These are phyloP conservation scores for Daboia siamensis DNA, from an alignment of 2,113 vertebrate genomes.

Conservation along the genomic window DNA sequence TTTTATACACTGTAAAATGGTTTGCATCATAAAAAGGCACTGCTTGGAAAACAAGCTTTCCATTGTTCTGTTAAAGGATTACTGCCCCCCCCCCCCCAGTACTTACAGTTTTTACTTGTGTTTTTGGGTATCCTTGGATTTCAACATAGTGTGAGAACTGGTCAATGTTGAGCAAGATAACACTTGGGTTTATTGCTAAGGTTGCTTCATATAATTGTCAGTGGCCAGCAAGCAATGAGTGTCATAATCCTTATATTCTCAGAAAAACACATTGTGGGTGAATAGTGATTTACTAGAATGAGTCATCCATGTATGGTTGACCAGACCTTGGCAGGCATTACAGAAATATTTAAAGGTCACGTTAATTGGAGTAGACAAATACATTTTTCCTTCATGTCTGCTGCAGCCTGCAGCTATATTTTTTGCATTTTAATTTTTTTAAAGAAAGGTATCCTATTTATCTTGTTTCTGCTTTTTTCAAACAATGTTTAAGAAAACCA, in stretches of 20 bases:
- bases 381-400: conserved; percentile 27
- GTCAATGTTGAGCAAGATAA: conserved; percentile 70
- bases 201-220: conserved; percentile 72
- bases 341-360: conserved; percentile 40
- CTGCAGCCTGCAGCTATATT: not conserved
- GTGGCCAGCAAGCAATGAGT: conserved; percentile 62
- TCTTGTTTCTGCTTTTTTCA: not conserved
- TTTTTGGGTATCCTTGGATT: conserved; percentile 59
- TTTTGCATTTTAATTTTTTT: not conserved
- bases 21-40: conserved; percentile 2
- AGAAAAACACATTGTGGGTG: conserved; percentile 68
- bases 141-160: conserved; percentile 72
- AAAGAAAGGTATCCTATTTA: not conserved
- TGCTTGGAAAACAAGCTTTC: conserved; percentile 36
- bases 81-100: not conserved
- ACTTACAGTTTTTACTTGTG: conserved; percentile 44
- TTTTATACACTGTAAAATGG: not conserved
- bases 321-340: conserved; percentile 31
- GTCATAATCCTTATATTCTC: conserved; percentile 76
- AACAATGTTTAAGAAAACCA: not conserved
- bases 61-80: conserved; percentile 51
- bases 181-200: conserved; percentile 71
- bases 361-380: conserved; percentile 44
- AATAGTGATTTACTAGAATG: conserved; percentile 70
- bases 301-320: conserved; percentile 60